Evolutionary conservation across 2,888 invertebrate genomes (phyloP).

Genomic region (Microplitis manilae): DNA sequence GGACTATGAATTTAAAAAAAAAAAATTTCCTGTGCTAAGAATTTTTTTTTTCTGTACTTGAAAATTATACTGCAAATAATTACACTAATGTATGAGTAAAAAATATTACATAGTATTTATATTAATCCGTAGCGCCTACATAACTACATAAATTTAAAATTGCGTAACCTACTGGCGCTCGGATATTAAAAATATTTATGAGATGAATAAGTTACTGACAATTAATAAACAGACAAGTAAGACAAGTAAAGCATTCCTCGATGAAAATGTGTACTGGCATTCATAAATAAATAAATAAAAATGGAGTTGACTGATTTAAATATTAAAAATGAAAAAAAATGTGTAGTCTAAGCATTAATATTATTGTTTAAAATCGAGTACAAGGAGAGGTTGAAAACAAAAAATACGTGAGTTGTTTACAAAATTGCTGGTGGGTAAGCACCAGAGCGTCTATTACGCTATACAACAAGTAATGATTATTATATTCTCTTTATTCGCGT

Average conservation of each 20-base stretch:
- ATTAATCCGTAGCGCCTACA: neutral
- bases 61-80: neutral
- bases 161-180: neutral
- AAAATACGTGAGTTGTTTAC: constrained; percentile 57
- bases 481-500: constrained; percentile 5
- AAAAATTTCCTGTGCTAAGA: too few species aligned
- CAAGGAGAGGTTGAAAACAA: constrained; percentile 56
- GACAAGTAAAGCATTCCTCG: neutral
- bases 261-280: neutral
- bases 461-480: neutral
- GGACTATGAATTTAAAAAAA: too few species aligned
- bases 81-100: neutral
- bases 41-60: too few species aligned
- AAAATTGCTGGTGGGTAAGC: constrained; percentile 47
- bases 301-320: neutral
- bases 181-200: neutral
- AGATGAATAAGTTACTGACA: neutral
- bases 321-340: neutral
- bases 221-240: neutral
- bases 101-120: neutral
- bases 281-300: neutral
- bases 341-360: too few species aligned
- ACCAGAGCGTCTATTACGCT: neutral
- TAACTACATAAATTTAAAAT: neutral
- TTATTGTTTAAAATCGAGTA: constrained; percentile 57